Percentiles rank a stretch among this genome's conserved stretches.
These are phyloP conservation scores for Taphrorychus bicolor DNA, from an alignment of 2,888 invertebrate genomes.

Conservation along the genomic window DNA sequence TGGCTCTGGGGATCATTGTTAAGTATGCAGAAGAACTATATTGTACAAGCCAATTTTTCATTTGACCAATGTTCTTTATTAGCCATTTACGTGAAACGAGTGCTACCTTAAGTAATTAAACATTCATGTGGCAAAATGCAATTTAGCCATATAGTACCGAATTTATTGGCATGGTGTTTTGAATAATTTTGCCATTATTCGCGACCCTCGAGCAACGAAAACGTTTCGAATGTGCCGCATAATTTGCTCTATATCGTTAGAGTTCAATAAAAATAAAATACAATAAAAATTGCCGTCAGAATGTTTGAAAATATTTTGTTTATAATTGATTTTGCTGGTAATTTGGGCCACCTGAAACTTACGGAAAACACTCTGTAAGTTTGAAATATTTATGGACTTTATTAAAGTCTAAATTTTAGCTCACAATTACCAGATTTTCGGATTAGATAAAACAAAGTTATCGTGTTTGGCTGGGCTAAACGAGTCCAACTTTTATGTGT, in stretches of 20 bases:
- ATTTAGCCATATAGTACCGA: slow-evolving; percentile 16
- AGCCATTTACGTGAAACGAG: not conserved
- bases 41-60: not conserved
- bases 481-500: slow-evolving; percentile 25
- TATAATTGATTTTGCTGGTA: not conserved
- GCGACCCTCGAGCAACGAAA: slow-evolving; percentile 42
- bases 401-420: not conserved
- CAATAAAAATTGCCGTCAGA: not conserved
- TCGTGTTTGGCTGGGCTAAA: slow-evolving; percentile 9
- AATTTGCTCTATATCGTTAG: slow-evolving; percentile 40
- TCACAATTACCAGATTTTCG: not conserved
- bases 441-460: slow-evolving; percentile 24
- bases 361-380: too few relatives aligned
- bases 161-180: slow-evolving; percentile 28
- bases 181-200: slow-evolving; percentile 43
- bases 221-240: slow-evolving; percentile 40
- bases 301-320: not conserved
- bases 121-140: slow-evolving; percentile 27
- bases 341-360: too few relatives aligned
- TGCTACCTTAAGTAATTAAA: slow-evolving; percentile 24
- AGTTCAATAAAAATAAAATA: slow-evolving; percentile 33
- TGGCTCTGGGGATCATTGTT: slow-evolving; percentile 21
- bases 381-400: too few relatives aligned
- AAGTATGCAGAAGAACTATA: not conserved
- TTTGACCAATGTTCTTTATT: not conserved